Conservation (phyloP, 2,888 invertebrate genomes). For the Caenorhabditis sp. region DNA sequence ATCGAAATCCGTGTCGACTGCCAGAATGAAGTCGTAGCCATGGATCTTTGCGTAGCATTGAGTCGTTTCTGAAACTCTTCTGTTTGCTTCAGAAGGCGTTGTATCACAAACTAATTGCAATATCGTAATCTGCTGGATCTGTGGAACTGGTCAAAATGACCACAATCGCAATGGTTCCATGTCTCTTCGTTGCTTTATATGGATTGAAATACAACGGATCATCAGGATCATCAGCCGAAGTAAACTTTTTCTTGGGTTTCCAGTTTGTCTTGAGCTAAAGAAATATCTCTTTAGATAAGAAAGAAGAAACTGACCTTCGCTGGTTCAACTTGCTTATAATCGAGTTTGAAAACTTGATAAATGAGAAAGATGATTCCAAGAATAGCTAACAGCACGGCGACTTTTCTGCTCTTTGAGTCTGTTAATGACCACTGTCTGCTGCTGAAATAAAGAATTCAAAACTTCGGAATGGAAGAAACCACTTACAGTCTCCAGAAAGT, state of each 20-base stretch:
- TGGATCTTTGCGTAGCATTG: slow-evolving; percentile 56
- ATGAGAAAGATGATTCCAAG: neutral
- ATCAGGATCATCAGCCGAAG: neutral
- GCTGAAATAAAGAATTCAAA: slow-evolving; percentile 5
- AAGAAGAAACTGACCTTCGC: no score
- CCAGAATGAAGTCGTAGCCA: slow-evolving; percentile 40
- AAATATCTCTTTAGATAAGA: neutral
- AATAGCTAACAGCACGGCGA: neutral
- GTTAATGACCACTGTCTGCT: slow-evolving; percentile 20
- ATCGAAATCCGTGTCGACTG: slow-evolving; percentile 34
- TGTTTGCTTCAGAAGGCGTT: neutral
- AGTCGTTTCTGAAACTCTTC: slow-evolving; percentile 38
- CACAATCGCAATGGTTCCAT: slow-evolving; percentile 32
- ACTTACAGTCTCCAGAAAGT: slow-evolving; percentile 46
- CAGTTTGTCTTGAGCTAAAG: slow-evolving; percentile 1
- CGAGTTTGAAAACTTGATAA: neutral
- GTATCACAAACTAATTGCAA: slow-evolving; percentile 26
- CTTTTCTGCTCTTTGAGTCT: slow-evolving; percentile 6
- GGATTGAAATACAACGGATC: slow-evolving; percentile 19
- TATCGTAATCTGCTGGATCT: slow-evolving; percentile 31
- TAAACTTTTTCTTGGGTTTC: neutral
- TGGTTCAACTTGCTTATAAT: no score
- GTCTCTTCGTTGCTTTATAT: neutral
- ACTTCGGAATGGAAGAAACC: neutral
- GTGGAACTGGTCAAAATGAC: slow-evolving; percentile 34